phyloP scores from a whole-genome alignment of 2,888 invertebrate species.

The Halictus quadricinctus region DNA sequence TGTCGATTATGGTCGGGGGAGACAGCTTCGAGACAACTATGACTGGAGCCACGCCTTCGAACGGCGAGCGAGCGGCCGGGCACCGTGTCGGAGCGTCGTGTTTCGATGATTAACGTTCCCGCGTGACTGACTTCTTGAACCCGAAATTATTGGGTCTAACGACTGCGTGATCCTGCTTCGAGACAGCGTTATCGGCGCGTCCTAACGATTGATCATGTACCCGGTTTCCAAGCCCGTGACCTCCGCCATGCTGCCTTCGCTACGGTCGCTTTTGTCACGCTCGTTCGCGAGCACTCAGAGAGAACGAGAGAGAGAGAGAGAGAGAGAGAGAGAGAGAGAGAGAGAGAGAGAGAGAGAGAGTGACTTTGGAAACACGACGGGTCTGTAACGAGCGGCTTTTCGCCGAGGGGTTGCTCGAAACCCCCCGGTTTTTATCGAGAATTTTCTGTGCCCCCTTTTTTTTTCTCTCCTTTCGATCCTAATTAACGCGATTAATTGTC shows the following conservation, averaged over 20 bases:
- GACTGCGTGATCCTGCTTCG: constrained; percentile 2
- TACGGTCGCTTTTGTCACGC: constrained; percentile 35
- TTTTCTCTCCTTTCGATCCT: not conserved
- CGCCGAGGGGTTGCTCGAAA: not conserved
- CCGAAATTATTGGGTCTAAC: constrained; percentile 36
- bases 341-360: not conserved
- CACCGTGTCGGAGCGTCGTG: constrained; percentile 18
- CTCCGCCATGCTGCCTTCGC: not conserved
- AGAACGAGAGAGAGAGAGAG: not conserved
- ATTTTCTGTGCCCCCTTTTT: not conserved
- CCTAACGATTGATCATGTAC: constrained; percentile 20
- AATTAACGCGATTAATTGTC: constrained; percentile 27
- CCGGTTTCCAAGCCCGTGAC: not conserved
- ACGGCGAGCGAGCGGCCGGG: not conserved
- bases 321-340: not conserved
- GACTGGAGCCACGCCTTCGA: constrained; percentile 28
- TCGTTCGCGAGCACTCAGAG: constrained; percentile 18
- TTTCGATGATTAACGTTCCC: constrained; percentile 37
- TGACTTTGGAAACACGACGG: constrained; percentile 32
- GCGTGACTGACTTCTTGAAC: constrained; percentile 44
- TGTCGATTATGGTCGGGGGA: not conserved
- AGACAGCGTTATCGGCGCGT: constrained; percentile 17
- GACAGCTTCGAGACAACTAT: constrained; percentile 3
- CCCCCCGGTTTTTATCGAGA: not conserved
- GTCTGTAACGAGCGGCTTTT: constrained; percentile 6